Evolutionary conservation across 2,113 vertebrate species (phyloP).

Genomic region (Tragelaphus strepsiceros): DNA sequence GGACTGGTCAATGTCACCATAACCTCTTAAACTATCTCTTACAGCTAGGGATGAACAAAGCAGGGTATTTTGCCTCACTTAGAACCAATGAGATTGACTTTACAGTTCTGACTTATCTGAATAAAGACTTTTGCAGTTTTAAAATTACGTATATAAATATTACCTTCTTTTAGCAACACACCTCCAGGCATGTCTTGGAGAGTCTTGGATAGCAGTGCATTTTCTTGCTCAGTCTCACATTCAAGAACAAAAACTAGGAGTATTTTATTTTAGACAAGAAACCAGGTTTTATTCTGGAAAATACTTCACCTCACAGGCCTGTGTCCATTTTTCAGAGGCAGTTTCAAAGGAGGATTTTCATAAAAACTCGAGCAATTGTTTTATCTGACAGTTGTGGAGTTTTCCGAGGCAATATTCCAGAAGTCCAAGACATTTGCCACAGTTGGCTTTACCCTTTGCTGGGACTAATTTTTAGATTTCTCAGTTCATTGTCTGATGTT

Average conservation of each 20-base stretch:
- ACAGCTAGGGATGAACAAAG: neutral
- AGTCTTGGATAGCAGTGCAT: neutral
- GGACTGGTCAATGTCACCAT: slow-evolving; percentile 27
- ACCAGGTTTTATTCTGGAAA: slow-evolving; percentile 11
- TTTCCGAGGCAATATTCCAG: neutral
- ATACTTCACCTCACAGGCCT: neutral
- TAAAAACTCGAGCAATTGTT: neutral
- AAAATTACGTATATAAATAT: neutral
- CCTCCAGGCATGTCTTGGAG: neutral
- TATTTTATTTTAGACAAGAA: neutral
- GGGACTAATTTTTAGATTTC: neutral
- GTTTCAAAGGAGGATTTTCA: slow-evolving; percentile 12
- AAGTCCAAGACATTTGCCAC: neutral
- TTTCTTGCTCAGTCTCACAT: neutral
- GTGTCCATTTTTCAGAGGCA: neutral
- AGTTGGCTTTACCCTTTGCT: neutral
- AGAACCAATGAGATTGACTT: neutral
- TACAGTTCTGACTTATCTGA: neutral
- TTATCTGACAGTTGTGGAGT: neutral
- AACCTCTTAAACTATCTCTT: slow-evolving; percentile 5
- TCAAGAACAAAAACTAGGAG: neutral
- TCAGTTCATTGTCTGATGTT: neutral
- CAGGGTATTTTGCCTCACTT: neutral
- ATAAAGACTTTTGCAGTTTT: neutral
- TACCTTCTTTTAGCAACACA: neutral